Conservation (phyloP, 2,888 invertebrate genomes). For the Apomyelois bistriatella region DNA sequence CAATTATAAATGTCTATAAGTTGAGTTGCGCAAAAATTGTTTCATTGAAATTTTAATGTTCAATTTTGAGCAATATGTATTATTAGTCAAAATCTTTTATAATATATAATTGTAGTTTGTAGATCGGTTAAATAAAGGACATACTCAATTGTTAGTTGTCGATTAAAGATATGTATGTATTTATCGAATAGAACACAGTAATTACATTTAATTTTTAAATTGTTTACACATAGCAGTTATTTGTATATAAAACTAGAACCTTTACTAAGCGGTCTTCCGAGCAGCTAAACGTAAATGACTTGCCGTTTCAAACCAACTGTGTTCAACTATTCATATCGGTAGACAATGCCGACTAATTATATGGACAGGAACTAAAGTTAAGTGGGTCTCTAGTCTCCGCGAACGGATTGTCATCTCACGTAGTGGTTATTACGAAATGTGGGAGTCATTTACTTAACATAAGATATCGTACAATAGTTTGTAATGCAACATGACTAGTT, state of each 20-base stretch:
- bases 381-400: slow-evolving; percentile 35
- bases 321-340: slow-evolving; percentile 39
- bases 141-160: no score
- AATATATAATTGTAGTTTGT: no score
- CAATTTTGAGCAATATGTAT: no score
- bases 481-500: not conserved
- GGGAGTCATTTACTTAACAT: slow-evolving; percentile 37
- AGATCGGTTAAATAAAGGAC: no score
- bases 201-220: no score
- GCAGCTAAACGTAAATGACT: slow-evolving; percentile 41
- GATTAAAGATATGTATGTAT: no score
- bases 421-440: slow-evolving; percentile 37
- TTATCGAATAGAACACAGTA: no score
- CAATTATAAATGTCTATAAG: no score
- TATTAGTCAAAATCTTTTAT: no score
- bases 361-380: slow-evolving; percentile 36
- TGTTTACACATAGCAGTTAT: no score
- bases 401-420: slow-evolving; percentile 36
- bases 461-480: slow-evolving; percentile 18
- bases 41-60: no score
- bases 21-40: no score
- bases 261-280: slow-evolving; percentile 27
- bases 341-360: slow-evolving; percentile 55
- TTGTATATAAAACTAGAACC: not conserved
- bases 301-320: slow-evolving; percentile 35